phyloP scores from a whole-genome alignment of 2,797 vertebrate genomes.

The Sebastes wilsoni region DNA sequence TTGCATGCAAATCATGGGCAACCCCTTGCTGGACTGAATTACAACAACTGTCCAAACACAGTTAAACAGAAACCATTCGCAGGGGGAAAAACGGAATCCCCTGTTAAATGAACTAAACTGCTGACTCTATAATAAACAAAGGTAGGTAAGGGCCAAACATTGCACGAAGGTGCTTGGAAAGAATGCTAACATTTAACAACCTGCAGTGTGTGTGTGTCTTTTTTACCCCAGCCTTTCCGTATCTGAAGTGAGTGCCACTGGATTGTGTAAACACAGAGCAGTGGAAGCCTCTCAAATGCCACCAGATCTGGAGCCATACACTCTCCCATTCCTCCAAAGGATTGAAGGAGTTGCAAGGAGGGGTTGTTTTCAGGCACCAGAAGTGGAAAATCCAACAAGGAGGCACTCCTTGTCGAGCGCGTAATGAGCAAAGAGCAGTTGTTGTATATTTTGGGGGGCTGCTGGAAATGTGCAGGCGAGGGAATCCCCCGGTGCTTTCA shows the following conservation, averaged over 20 bases:
- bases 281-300: slow-evolving; percentile 55
- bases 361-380: slow-evolving; percentile 61
- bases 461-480: slow-evolving; percentile 40
- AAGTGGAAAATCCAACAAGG: slow-evolving; percentile 74
- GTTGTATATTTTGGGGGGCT: slow-evolving; percentile 47
- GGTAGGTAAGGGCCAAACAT: slow-evolving; percentile 56
- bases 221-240: slow-evolving; percentile 8
- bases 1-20: slow-evolving; percentile 64
- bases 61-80: slow-evolving; percentile 63
- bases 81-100: slow-evolving; percentile 61
- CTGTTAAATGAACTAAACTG: slow-evolving; percentile 60
- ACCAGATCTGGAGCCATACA: slow-evolving; percentile 57
- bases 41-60: slow-evolving; percentile 61
- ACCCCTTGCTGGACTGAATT: slow-evolving; percentile 56
- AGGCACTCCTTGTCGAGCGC: slow-evolving; percentile 59
- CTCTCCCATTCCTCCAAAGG: slow-evolving; percentile 50
- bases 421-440: slow-evolving; percentile 51
- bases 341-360: slow-evolving; percentile 30
- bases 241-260: slow-evolving; percentile 54
- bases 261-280: slow-evolving; percentile 58
- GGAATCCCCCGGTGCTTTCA: slow-evolving; percentile 45
- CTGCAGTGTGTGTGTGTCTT: slow-evolving; percentile 15
- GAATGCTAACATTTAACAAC: slow-evolving; percentile 63
- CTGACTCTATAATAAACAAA: slow-evolving; percentile 65
- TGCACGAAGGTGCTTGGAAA: slow-evolving; percentile 67